Percentiles rank a stretch among this genome's conserved stretches.
Evolutionary conservation across 2,113 vertebrate genomes (phyloP).

Genomic region (Zootoca vivipara): DNA sequence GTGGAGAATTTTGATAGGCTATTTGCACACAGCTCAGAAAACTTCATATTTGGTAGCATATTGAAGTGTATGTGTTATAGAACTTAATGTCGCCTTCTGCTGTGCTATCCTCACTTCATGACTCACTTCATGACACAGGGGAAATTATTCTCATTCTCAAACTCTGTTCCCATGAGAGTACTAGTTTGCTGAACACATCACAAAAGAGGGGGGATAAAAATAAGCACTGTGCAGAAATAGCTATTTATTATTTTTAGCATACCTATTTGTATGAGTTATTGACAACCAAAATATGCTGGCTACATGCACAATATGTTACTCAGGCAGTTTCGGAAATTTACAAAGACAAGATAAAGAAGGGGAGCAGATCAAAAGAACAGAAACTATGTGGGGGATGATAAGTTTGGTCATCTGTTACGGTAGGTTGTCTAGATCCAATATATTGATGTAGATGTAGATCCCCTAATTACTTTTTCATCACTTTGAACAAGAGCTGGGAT

Average conservation of each 20-base stretch:
- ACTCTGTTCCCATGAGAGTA: not conserved
- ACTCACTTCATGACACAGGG: not conserved
- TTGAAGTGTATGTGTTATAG: not conserved
- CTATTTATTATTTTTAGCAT: constrained; percentile 10
- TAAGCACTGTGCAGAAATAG: not conserved
- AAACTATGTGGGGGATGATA: not conserved
- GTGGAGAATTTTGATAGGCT: too few species aligned
- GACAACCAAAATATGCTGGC: not conserved
- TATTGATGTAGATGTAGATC: too few species aligned
- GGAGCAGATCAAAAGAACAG: not conserved
- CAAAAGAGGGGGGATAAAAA: not conserved
- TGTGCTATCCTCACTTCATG: not conserved
- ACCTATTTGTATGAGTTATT: not conserved
- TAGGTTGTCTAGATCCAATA: not conserved
- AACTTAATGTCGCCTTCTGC: not conserved
- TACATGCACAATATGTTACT: not conserved
- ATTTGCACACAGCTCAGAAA: too few species aligned
- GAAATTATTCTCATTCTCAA: not conserved
- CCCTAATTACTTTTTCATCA: not conserved
- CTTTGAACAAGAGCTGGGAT: not conserved
- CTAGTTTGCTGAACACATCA: not conserved
- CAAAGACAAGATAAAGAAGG: not conserved
- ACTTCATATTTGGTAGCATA: not conserved
- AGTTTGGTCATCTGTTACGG: not conserved
- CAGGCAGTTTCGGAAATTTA: not conserved